phyloP scores from a whole-genome alignment of 2,797 vertebrate genomes.

The Stomatorhinus walkeri region DNA sequence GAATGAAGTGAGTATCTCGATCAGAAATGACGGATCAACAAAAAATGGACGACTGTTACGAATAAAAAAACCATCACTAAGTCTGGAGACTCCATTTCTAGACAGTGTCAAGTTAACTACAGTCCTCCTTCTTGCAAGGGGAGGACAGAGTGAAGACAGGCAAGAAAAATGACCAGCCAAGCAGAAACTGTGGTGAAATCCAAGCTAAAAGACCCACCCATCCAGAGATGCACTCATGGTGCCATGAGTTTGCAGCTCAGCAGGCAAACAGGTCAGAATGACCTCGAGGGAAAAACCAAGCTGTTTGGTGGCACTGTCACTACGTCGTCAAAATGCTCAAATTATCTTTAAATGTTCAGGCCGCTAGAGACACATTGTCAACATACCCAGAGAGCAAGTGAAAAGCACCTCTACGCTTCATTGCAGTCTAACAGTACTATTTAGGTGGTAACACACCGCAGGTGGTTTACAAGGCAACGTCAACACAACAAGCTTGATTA shows the following conservation, averaged over 20 bases:
- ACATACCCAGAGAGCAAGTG: background rate
- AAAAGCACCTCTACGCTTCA: background rate
- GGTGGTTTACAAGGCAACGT: background rate
- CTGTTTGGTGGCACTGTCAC: background rate
- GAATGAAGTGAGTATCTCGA: background rate
- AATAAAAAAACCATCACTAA: background rate
- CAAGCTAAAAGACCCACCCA: background rate
- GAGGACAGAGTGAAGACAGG: background rate
- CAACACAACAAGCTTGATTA: background rate
- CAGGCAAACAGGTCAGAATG: background rate
- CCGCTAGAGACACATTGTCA: background rate
- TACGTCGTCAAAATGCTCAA: background rate
- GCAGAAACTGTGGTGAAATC: background rate
- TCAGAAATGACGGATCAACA: background rate
- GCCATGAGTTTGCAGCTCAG: background rate
- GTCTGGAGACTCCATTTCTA: background rate
- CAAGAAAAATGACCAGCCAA: background rate
- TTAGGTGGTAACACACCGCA: background rate
- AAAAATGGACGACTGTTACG: background rate
- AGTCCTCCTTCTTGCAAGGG: background rate
- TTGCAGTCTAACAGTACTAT: background rate
- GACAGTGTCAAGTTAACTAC: background rate
- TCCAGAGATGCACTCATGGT: background rate
- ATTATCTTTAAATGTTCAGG: background rate
- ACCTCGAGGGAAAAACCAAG: background rate